Evolutionary conservation across 1,140 invertebrate genomes (phyloP).

Genomic region (Teleogryllus occipitalis): DNA sequence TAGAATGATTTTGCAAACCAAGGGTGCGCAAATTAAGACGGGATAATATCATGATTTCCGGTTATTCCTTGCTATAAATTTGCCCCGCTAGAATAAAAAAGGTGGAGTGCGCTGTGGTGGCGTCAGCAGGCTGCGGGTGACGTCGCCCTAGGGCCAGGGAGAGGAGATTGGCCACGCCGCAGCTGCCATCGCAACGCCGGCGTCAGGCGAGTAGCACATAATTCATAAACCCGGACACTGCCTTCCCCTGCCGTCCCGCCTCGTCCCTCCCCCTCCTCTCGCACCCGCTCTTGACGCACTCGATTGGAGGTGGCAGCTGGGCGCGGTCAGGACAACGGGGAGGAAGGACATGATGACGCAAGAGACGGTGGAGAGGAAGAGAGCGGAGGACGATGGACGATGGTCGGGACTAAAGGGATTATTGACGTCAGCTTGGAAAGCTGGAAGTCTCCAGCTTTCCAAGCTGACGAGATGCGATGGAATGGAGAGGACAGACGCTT

Average conservation of each 20-base stretch:
- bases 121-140: neutral
- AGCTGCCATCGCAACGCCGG: neutral
- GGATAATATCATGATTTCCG: too few species aligned
- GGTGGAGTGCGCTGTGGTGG: neutral
- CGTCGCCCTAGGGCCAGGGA: neutral
- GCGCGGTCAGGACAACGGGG: neutral
- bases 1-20: too few species aligned
- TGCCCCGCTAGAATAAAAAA: neutral
- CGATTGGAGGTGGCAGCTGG: neutral
- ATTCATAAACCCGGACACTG: neutral
- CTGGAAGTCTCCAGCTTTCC: too few species aligned
- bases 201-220: neutral
- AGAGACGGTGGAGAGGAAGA: neutral
- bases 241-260: neutral
- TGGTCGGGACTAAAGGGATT: too few species aligned
- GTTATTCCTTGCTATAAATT: too few species aligned
- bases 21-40: too few species aligned
- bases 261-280: neutral
- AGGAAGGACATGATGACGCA: neutral
- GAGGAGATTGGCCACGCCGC: neutral
- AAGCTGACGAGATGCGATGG: neutral
- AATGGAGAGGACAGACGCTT: too few species aligned
- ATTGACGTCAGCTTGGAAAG: too few species aligned
- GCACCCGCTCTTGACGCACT: neutral
- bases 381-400: too few species aligned